phyloP scores from a whole-genome alignment of 2,888 invertebrate species.

The Neocrepidodera transversa region DNA sequence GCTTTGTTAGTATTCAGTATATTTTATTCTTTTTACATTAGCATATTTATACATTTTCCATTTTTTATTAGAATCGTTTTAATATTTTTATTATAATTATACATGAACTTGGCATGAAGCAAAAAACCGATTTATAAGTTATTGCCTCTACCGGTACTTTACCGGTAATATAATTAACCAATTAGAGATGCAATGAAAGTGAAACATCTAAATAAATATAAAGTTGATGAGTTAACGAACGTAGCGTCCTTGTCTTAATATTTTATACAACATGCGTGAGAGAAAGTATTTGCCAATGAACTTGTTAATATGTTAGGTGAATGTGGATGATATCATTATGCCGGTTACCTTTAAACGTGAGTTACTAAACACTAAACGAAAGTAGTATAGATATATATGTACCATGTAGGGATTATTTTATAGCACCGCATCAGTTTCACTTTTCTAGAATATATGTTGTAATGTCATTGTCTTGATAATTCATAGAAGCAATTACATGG shows the following conservation, averaged over 20 bases:
- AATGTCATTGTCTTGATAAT: neutral
- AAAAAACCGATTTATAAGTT: no score
- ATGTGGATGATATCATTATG: slow-evolving; percentile 40
- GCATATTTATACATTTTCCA: no score
- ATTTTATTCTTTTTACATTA: no score
- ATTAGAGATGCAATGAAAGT: slow-evolving; percentile 15
- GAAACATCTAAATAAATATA: slow-evolving; percentile 15
- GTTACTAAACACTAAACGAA: slow-evolving; percentile 5
- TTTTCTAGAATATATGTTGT: neutral
- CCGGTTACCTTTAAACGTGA: neutral
- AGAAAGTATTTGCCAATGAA: slow-evolving; percentile 41
- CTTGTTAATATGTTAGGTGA: slow-evolving; percentile 36
- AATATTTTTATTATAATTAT: no score
- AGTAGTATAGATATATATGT: neutral
- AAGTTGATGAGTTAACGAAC: slow-evolving; percentile 3
- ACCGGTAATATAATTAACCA: no score
- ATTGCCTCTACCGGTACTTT: no score
- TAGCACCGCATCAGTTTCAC: slow-evolving; percentile 8
- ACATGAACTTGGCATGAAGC: no score
- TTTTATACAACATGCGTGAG: slow-evolving; percentile 13
- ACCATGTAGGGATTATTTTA: slow-evolving; percentile 8
- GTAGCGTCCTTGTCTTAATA: slow-evolving; percentile 8
- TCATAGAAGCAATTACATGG: no score
- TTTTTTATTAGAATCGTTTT: no score
- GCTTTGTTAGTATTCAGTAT: no score